These are phyloP conservation scores for Psylliodes chrysocephalus DNA, from an alignment of 2,888 invertebrate species.

Conservation along the genomic window DNA sequence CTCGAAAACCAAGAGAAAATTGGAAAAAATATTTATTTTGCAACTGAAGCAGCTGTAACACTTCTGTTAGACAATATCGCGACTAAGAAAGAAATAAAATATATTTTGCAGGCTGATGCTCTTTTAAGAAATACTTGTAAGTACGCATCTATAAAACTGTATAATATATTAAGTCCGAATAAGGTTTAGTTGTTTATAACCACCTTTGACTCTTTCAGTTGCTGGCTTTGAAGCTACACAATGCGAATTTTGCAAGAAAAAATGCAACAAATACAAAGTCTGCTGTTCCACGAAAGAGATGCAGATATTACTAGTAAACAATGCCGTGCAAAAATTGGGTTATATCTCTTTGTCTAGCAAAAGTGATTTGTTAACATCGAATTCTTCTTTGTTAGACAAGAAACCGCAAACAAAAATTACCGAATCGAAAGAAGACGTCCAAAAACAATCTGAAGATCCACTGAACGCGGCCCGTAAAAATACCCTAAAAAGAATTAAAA, in stretches of 20 bases:
- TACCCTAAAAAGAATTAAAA: constrained; percentile 25
- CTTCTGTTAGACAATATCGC: constrained; percentile 34
- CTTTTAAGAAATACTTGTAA: constrained; percentile 20
- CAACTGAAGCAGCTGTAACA: constrained; percentile 32
- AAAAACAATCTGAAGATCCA: neutral
- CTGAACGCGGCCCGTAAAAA: neutral
- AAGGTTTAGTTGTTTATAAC: too few species aligned
- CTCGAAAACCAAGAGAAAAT: constrained; percentile 15
- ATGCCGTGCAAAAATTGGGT: constrained; percentile 33
- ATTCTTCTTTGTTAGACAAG: too few species aligned
- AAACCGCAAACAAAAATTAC: neutral
- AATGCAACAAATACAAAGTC: constrained; percentile 19
- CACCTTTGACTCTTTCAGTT: too few species aligned
- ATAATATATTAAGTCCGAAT: too few species aligned
- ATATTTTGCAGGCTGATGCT: constrained; percentile 26
- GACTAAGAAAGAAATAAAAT: constrained; percentile 20
- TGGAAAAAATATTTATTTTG: constrained; percentile 9
- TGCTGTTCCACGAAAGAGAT: constrained; percentile 36
- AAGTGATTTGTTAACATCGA: neutral
- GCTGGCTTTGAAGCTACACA: neutral
- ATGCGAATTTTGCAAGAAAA: constrained; percentile 38
- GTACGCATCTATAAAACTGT: too few species aligned
- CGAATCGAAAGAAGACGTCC: neutral
- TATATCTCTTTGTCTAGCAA: constrained; percentile 21
- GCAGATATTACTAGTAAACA: constrained; percentile 33